Conservation (phyloP, 2,888 invertebrate species). For the Oscheius sp. region DNA sequence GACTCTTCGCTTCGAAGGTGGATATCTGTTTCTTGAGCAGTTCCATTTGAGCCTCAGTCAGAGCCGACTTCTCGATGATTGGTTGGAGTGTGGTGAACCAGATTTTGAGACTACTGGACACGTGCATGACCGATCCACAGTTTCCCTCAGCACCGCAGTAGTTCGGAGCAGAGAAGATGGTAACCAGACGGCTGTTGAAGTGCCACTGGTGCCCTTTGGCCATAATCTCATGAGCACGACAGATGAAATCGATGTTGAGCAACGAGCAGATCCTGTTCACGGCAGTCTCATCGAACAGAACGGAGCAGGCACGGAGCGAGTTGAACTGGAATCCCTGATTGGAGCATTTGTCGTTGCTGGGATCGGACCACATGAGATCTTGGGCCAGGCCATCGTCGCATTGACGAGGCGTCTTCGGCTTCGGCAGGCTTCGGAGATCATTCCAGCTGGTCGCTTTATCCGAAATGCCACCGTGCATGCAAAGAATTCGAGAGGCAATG, state of each 20-base stretch:
- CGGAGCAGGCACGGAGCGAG: slow-evolving; percentile 54
- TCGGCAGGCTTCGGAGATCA: slow-evolving; percentile 47
- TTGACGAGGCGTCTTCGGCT: slow-evolving; percentile 53
- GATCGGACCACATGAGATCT: slow-evolving; percentile 67
- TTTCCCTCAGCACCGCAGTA: slow-evolving; percentile 67
- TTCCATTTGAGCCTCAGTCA: slow-evolving; percentile 19
- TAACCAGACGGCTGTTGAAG: slow-evolving; percentile 54
- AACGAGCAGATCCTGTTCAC: slow-evolving; percentile 51
- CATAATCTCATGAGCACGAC: slow-evolving; percentile 65
- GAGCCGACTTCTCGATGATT: slow-evolving; percentile 24
- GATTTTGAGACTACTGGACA: slow-evolving; percentile 22
- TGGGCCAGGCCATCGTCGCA: slow-evolving; percentile 56
- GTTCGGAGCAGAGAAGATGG: slow-evolving; percentile 68
- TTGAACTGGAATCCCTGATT: slow-evolving; percentile 34
- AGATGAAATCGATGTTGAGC: slow-evolving; percentile 60
- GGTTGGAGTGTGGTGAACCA: slow-evolving; percentile 47
- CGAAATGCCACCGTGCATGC: slow-evolving; percentile 69
- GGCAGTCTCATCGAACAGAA: slow-evolving; percentile 53
- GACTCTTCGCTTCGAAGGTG: too few species aligned
- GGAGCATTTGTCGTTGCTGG: slow-evolving; percentile 36
- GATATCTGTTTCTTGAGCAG: neutral
- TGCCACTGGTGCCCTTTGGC: slow-evolving; percentile 53
- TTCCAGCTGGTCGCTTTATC: slow-evolving; percentile 56
- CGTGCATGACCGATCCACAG: slow-evolving; percentile 56
- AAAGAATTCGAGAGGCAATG: slow-evolving; percentile 55